A percentile compares a stretch with the other conserved stretches of the same genome.
Evolutionary conservation across 1,140 invertebrate species (phyloP).

Genomic region (Calliopsis andreniformis): DNA sequence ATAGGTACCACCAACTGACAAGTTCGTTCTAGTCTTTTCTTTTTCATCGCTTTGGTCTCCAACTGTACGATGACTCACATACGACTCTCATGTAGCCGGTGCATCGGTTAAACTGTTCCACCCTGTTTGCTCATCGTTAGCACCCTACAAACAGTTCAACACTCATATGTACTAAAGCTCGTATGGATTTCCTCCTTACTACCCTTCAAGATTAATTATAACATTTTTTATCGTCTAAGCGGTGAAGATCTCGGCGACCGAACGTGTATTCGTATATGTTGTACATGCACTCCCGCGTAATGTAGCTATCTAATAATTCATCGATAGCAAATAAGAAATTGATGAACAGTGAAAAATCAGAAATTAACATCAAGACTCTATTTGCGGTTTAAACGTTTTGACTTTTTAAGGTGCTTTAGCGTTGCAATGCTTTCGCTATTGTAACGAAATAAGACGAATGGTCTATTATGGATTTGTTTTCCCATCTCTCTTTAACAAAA

Average conservation of each 20-base stretch:
- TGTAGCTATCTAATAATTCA: no score
- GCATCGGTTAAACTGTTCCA: constrained; percentile 31
- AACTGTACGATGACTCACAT: constrained; percentile 30
- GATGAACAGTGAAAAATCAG: no score
- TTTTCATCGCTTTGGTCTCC: neutral
- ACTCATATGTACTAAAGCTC: neutral
- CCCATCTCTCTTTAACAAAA: neutral
- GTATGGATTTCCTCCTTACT: constrained; percentile 16
- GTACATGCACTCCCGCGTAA: no score
- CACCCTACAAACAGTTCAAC: constrained; percentile 24
- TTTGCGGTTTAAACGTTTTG: no score
- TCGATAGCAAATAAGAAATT: no score
- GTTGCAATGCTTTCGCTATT: neutral
- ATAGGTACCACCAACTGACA: no score
- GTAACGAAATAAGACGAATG: neutral
- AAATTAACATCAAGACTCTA: no score
- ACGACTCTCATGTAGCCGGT: neutral
- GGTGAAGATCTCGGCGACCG: no score
- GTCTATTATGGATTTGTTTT: neutral
- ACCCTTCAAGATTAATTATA: no score
- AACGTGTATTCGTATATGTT: no score
- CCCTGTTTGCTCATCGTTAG: constrained; percentile 43
- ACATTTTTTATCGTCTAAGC: no score
- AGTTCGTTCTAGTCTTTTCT: neutral
- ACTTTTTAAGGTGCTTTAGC: neutral